Base-by-base conservation (phyloP, 2,797 vertebrate genomes). In the Oreonectes daqikongensis region DNA sequence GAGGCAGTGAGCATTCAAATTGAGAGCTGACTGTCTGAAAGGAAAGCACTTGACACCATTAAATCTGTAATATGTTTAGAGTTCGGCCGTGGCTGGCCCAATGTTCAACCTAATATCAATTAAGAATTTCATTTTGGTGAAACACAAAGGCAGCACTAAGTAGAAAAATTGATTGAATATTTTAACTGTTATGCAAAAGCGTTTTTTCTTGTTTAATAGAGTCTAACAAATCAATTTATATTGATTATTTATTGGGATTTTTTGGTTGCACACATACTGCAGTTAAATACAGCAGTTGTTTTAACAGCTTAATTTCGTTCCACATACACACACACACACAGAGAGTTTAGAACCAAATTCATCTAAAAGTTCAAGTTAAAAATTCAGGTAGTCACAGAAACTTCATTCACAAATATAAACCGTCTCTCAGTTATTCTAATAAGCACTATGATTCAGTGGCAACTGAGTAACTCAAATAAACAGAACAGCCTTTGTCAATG, bases 21-120 rank as follows among this genome's bases (percentile, higher is more conserved):
- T 65, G 86, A 85, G 86, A 93, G 91, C 89, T 86, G 89, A 77
- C 78, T 84, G 74, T 24, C 78, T 86, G 88, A 91, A 90, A 65
- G 82, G 84, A 77, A 85, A 87, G 86, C 28, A 86, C 85, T 90
- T 87, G 84, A 85, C 85, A 87, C 91, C 30, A 42, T 91, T 90
- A 89, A 87, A 90, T 90, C 84, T 88, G 46, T 10, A 26, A 65
- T 53, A 30, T 18, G 26, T n/a, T 63, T 64, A 40, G 46, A 64
- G 26, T 67, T 35, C 61, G 44, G 12, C 24, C 24, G 42, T 2
- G 4, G 8, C 24, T 32, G 50, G 50, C 17, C 2, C 3, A 40
- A 1, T 40, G 60, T 38, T 53, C 48, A 64, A 52, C 71, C 32
- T 73, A 15, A 64, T 57, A 57, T 46, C 38, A 67, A 75, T 75